Percentiles rank a stretch among this genome's conserved stretches.
Evolutionary conservation across 2,113 vertebrate genomes (phyloP).

Genomic region (Pleuronectes platessa): DNA sequence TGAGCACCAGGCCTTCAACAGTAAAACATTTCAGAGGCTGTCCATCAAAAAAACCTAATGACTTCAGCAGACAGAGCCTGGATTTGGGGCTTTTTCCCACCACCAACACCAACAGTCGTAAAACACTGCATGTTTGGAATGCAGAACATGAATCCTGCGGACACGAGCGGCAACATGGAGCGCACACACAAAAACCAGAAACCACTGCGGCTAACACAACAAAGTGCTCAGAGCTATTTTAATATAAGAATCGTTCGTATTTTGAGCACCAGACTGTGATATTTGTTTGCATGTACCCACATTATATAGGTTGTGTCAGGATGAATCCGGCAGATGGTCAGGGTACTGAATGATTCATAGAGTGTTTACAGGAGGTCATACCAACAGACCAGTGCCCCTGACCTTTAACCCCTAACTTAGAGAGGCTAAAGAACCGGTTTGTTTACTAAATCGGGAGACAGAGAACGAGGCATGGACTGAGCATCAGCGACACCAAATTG

Average conservation of each 20-base stretch:
- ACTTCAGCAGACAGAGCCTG: slow-evolving; percentile 77
- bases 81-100: slow-evolving; percentile 68
- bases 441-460: slow-evolving; percentile 41
- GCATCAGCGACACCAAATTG: slow-evolving; percentile 30
- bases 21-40: slow-evolving; percentile 76
- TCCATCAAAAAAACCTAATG: slow-evolving; percentile 75
- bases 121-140: slow-evolving; percentile 74
- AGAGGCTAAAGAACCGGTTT: slow-evolving; percentile 58
- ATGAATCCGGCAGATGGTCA: slow-evolving; percentile 13
- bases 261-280: not conserved
- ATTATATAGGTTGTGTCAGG: slow-evolving; percentile 18
- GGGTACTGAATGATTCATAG: slow-evolving; percentile 56
- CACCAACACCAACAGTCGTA: slow-evolving; percentile 64
- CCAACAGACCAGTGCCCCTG: slow-evolving; percentile 54
- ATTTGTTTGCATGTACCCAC: not conserved
- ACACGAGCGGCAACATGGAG: slow-evolving; percentile 46
- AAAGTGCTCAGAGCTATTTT: slow-evolving; percentile 14
- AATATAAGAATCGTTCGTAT: not conserved
- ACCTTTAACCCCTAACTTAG: slow-evolving; percentile 64
- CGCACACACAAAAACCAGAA: slow-evolving; percentile 51
- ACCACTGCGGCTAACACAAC: slow-evolving; percentile 11
- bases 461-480: not conserved
- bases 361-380: slow-evolving; percentile 70
- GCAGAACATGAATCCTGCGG: slow-evolving; percentile 60
- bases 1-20: slow-evolving; percentile 69